Evolutionary conservation across 2,888 invertebrate species (phyloP), one percentile per base, ranked within the genome.

Genomic region (Aquatica leii): DNA sequence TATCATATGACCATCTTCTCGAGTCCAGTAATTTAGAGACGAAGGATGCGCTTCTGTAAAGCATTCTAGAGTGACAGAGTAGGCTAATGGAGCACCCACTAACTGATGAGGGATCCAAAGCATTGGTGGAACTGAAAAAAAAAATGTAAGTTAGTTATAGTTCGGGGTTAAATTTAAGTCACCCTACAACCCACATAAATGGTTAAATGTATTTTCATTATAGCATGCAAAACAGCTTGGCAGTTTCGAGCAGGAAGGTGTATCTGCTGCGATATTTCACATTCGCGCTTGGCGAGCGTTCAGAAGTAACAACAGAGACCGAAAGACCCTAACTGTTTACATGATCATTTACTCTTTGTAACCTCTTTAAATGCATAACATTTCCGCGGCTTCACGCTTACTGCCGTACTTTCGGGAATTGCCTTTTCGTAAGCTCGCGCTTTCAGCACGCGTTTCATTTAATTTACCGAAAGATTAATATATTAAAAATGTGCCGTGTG

Each of bases 31-130:
- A 83, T 95, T 95, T 62, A 95, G 86, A 12, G 95, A 95, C 24
- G 92, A 92, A 2, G 95, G 95, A 82, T 94, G 93, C 1, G 95
- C 95, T 82, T 95, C 95, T 4, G 94, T 93, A 78, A 91, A 91
- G 78, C 95, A 95, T 82, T 95, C 94, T 66, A 95, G 82, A 2
- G 93, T 93, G 8, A 94, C 91, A 73, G 91, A 91, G 80, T 90
- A 92, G 67, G 90, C 91, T 62, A 92, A 84, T 0, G 94, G 93
- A 12, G 92, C 92, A 21, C 94, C 94, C 35, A 95, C 94, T 69
- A 95, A 84, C 81, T 95, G 95, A 82, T 95, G 93, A 3, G 94
- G 94, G 76, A 95, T 94, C 91, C 91, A 93, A 60, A 95, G 85
- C 93, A 94, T 94, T 6, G 95, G 95, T 0, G 95, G 93, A 84